These are phyloP conservation scores for Planococcus citri DNA, from an alignment of 1,140 invertebrate genomes.

Conservation along the genomic window DNA sequence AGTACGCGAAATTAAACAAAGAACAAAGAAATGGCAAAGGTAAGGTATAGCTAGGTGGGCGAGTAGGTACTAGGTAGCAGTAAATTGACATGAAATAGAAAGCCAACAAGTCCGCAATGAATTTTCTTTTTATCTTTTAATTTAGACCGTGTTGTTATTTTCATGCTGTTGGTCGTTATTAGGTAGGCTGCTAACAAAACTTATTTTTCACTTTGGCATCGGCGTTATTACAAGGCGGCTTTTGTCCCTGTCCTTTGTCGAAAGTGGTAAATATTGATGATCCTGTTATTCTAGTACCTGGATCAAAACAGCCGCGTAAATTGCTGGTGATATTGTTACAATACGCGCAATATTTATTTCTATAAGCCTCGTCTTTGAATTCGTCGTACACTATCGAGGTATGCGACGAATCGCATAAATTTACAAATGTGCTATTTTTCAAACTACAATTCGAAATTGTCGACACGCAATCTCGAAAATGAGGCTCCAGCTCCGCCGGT, in stretches of 20 bases:
- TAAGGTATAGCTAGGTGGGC: too few species aligned
- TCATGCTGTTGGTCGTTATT: background rate
- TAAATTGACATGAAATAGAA: too few species aligned
- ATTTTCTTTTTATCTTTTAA: too few species aligned
- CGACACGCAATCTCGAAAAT: background rate
- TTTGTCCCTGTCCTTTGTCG: background rate
- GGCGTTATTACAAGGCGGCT: background rate
- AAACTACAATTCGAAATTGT: background rate
- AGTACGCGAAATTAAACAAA: too few species aligned
- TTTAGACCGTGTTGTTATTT: too few species aligned
- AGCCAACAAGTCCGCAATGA: too few species aligned
- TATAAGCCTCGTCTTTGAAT: background rate
- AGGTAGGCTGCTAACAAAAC: too few species aligned
- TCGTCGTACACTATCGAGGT: background rate
- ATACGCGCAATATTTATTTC: background rate
- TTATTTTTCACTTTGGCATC: background rate
- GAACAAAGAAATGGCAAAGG: too few species aligned
- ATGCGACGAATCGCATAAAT: background rate
- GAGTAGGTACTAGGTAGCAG: too few species aligned
- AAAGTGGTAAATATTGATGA: background rate
- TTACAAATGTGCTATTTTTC: background rate
- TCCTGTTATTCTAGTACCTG: background rate
- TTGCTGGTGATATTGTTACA: background rate
- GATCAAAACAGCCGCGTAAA: background rate
- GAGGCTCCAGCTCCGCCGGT: background rate